phyloP scores from a whole-genome alignment of 1,140 invertebrate genomes.

The Mizuhopecten yessoensis region DNA sequence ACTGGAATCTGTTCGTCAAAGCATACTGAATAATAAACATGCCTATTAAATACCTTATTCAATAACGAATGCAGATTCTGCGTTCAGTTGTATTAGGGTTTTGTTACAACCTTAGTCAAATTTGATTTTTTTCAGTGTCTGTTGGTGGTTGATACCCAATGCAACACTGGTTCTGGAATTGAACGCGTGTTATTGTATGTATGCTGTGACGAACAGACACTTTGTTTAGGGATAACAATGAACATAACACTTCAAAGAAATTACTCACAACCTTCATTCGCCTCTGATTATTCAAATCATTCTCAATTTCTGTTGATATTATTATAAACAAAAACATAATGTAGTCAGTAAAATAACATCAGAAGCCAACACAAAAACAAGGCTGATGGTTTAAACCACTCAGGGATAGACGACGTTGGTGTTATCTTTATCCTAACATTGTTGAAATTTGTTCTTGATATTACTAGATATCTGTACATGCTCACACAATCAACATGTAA shows the following conservation, averaged over 20 bases:
- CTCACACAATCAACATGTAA: no score
- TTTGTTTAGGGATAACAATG: neutral
- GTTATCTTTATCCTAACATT: no score
- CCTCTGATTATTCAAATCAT: neutral
- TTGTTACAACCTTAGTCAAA: no score
- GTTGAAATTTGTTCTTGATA: no score
- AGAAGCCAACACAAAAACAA: neutral
- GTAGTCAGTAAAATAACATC: neutral
- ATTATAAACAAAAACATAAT: neutral
- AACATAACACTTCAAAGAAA: neutral
- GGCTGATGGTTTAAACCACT: no score
- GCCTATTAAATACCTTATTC: no score
- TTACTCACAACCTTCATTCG: slow-evolving; percentile 13
- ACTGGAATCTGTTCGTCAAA: neutral
- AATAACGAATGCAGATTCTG: no score
- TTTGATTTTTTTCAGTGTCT: neutral
- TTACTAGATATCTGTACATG: no score
- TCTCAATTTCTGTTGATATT: slow-evolving; percentile 28
- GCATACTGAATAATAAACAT: neutral
- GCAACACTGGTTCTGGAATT: no score
- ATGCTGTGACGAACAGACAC: neutral
- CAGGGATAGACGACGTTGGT: no score
- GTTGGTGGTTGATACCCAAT: no score
- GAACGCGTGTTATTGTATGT: neutral
- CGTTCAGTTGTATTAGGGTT: no score